phyloP scores from a whole-genome alignment of 1,140 invertebrate species.

The Eubasilissa regina region DNA sequence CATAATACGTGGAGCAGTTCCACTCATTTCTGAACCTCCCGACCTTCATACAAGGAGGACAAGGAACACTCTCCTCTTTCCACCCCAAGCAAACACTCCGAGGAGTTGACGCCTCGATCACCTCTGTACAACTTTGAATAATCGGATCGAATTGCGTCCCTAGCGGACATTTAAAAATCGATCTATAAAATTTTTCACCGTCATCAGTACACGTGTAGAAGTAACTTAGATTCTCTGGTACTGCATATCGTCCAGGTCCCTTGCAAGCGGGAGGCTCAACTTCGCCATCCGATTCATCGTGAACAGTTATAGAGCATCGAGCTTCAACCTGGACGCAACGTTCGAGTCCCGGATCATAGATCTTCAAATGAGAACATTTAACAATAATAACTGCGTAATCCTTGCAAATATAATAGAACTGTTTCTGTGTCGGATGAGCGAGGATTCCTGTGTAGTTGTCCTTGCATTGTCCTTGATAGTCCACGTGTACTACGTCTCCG shows the following conservation, averaged over 20 bases:
- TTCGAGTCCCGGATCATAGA: slow-evolving; percentile 53
- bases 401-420: slow-evolving; percentile 66
- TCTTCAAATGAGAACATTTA: slow-evolving; percentile 63
- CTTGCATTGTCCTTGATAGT: slow-evolving; percentile 64
- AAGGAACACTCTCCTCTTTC: slow-evolving; percentile 60
- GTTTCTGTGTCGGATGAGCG: slow-evolving; percentile 64
- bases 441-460: slow-evolving; percentile 64
- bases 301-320: slow-evolving; percentile 44
- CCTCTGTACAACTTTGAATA: slow-evolving; percentile 60
- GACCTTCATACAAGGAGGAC: slow-evolving; percentile 63
- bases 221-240: slow-evolving; percentile 62
- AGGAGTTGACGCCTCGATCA: slow-evolving; percentile 61
- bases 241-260: slow-evolving; percentile 62
- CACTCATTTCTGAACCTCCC: slow-evolving; percentile 64
- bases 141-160: slow-evolving; percentile 63
- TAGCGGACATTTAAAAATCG: slow-evolving; percentile 62
- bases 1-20: slow-evolving; percentile 66
- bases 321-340: slow-evolving; percentile 47
- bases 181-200: slow-evolving; percentile 53
- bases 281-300: slow-evolving; percentile 50
- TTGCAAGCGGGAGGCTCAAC: slow-evolving; percentile 54
- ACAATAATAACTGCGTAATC: slow-evolving; percentile 64
- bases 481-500: slow-evolving; percentile 62
- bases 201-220: slow-evolving; percentile 65
- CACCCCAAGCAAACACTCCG: slow-evolving; percentile 53